Evolutionary conservation across 2,888 invertebrate genomes (phyloP), one percentile per base, ranked within the genome.

Genomic region (Nezara viridula): DNA sequence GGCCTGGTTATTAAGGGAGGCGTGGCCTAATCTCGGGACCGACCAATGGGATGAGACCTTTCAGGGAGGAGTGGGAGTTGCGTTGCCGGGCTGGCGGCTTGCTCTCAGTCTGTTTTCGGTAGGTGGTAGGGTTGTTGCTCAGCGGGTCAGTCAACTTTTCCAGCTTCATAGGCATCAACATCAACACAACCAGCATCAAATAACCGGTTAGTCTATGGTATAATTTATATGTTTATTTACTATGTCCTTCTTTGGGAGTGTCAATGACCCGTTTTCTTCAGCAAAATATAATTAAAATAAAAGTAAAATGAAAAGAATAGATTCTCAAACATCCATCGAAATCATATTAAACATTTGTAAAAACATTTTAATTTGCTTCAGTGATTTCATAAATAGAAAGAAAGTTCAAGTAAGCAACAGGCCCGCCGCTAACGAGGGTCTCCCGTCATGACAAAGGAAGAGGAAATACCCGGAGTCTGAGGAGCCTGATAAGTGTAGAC

Each of bases 71-170:
- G 81, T 81, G 81, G 81, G 81, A 47, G 81, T 16, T 81, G 81
- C n/a, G 81, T 9, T n/a, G 37, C 9, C 9, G n/a, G 44, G 44
- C n/a, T n/a, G n/a, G 44, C 40, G 44, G 10, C 44, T 44, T 44
- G 81, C 40, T 40, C 81, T 81, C 81, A 81, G 81, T 81, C 81
- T 81, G 81, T 81, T 81, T 81, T 81, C 81, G 81, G 81, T 47
- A 81, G 81, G 81, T 81, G 81, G 81, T 81, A 44, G 44, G 44
- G 81, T 81, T 81, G 44, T 44, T 44, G 44, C 44, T n/a, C 4
- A 24, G 44, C 44, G 5, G 81, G 44, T 81, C 44, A 24, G 81
- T 81, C 81, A n/a, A 12, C 81, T 44, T 47, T n/a, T n/a, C n/a
- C n/a, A 44, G 9, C 81, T 47, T 24, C 12, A 44, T n/a, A 44